These are phyloP conservation scores for Morone chrysops DNA, from an alignment of 2,113 vertebrate genomes.

Conservation along the genomic window DNA sequence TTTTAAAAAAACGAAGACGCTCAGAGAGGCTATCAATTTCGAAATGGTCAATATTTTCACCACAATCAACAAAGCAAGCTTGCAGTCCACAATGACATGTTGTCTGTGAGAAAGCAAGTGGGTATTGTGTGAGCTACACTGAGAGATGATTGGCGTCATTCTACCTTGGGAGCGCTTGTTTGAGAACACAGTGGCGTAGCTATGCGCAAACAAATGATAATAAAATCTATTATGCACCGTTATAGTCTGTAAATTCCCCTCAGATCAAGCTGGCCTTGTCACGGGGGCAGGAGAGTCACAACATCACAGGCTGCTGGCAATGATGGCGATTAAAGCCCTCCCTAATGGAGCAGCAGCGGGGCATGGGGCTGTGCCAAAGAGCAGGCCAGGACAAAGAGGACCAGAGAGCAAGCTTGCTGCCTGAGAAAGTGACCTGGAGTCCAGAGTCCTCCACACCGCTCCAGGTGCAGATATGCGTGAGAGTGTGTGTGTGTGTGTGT, in stretches of 20 bases:
- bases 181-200: slow-evolving; percentile 47
- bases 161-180: slow-evolving; percentile 56
- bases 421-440: slow-evolving; percentile 51
- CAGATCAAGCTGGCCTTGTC: slow-evolving; percentile 58
- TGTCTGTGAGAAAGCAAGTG: not conserved
- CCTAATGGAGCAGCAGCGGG: slow-evolving; percentile 54
- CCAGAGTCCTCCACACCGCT: not conserved
- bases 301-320: slow-evolving; percentile 61
- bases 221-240: slow-evolving; percentile 58
- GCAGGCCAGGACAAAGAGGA: slow-evolving; percentile 39
- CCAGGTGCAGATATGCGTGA: not conserved
- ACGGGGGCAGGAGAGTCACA: slow-evolving; percentile 47
- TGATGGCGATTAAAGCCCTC: slow-evolving; percentile 62
- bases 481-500: not conserved
- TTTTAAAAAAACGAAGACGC: not conserved
- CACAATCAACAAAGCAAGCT: not conserved
- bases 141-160: slow-evolving; percentile 24
- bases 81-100: not conserved
- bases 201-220: slow-evolving; percentile 69
- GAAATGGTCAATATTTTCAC: slow-evolving; percentile 21
- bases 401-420: slow-evolving; percentile 35
- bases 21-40: not conserved
- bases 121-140: not conserved
- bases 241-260: slow-evolving; percentile 55
- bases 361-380: slow-evolving; percentile 51